These are phyloP conservation scores for Drosophila glabriapex DNA, from an alignment of 2,888 invertebrate genomes.

Conservation along the genomic window DNA sequence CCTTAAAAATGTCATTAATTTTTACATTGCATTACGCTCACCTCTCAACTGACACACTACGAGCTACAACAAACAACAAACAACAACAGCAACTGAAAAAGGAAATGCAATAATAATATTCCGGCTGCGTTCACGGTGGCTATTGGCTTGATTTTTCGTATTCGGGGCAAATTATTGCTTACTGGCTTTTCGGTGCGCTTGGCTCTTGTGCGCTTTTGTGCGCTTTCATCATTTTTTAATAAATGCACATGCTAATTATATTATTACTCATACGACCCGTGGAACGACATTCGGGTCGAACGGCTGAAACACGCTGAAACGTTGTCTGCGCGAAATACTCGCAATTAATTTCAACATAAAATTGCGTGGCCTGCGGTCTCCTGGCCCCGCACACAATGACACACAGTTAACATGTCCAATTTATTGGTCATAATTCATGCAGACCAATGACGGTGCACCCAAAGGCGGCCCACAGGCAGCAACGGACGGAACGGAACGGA, in stretches of 20 bases:
- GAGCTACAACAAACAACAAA: neutral
- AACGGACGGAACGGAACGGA: neutral
- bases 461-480: slow-evolving; percentile 33
- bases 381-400: slow-evolving; percentile 49
- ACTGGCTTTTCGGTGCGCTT: slow-evolving; percentile 17
- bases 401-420: slow-evolving; percentile 81
- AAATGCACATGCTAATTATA: slow-evolving; percentile 78
- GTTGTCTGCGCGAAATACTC: slow-evolving; percentile 66
- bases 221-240: slow-evolving; percentile 77
- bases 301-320: slow-evolving; percentile 13
- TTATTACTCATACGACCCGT: slow-evolving; percentile 75
- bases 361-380: slow-evolving; percentile 73
- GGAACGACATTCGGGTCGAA: slow-evolving; percentile 19
- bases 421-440: slow-evolving; percentile 80
- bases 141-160: slow-evolving; percentile 62
- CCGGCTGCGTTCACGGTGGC: slow-evolving; percentile 34
- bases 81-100: neutral
- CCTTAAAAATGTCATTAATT: slow-evolving; percentile 72
- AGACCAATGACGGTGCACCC: slow-evolving; percentile 42
- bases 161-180: slow-evolving; percentile 48
- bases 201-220: slow-evolving; percentile 52
- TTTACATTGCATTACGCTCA: slow-evolving; percentile 42
- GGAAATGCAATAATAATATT: slow-evolving; percentile 66
- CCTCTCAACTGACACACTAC: slow-evolving; percentile 1
- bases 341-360: slow-evolving; percentile 76